Evolutionary conservation across 2,888 invertebrate genomes (phyloP).

Genomic region (Cancer borealis): DNA sequence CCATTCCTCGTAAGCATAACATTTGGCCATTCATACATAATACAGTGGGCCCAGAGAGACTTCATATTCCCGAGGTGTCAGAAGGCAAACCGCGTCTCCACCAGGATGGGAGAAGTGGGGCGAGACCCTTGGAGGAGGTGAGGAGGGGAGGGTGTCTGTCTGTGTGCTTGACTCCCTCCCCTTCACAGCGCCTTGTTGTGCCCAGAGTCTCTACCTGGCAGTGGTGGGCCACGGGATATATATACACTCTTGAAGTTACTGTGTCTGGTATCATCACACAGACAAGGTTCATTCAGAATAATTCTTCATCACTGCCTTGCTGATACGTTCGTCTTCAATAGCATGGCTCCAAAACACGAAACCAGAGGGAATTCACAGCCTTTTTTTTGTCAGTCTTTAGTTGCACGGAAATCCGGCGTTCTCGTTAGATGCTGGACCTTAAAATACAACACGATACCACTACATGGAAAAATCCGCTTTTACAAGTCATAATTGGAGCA

Average conservation of each 20-base stretch:
- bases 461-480: background rate
- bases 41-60: background rate
- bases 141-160: background rate
- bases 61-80: background rate
- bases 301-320: background rate
- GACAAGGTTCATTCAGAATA: background rate
- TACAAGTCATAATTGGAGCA: background rate
- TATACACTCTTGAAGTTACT: slow-evolving; percentile 37
- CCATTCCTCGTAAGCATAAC: background rate
- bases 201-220: slow-evolving; percentile 3
- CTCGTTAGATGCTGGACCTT: background rate
- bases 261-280: background rate
- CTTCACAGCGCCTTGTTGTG: slow-evolving; percentile 17
- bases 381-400: background rate
- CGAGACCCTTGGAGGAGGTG: background rate
- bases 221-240: background rate
- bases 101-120: slow-evolving; percentile 7
- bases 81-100: background rate
- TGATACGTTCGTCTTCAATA: background rate
- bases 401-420: background rate
- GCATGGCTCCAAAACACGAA: background rate
- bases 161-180: slow-evolving; percentile 31
- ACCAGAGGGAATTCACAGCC: background rate
- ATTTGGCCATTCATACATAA: background rate
- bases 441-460: background rate